phyloP scores from a whole-genome alignment of 2,888 invertebrate genomes.

The Chesias legatella region DNA sequence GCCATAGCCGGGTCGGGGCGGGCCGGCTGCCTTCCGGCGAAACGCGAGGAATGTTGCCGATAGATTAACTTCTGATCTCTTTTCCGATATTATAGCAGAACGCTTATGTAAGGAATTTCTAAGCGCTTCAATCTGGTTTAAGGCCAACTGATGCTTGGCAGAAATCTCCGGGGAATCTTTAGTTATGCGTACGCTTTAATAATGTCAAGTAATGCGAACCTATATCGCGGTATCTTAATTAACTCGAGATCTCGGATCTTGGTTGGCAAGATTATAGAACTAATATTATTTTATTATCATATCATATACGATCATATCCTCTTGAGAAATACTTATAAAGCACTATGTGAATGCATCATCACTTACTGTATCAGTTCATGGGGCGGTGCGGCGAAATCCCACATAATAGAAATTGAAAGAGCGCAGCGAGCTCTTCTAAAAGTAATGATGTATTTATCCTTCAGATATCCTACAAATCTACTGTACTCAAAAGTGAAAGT shows the following conservation, averaged over 20 bases:
- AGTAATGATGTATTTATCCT: too few species aligned
- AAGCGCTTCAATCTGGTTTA: slow-evolving; percentile 74
- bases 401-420: too few species aligned
- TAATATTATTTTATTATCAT: too few species aligned
- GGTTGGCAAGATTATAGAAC: too few species aligned
- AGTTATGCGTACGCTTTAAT: slow-evolving; percentile 27
- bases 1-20: slow-evolving; percentile 47
- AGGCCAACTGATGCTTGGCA: slow-evolving; percentile 60
- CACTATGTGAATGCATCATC: too few species aligned
- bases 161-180: slow-evolving; percentile 42
- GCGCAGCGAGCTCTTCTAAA: too few species aligned
- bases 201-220: slow-evolving; percentile 22
- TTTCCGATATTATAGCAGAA: slow-evolving; percentile 77
- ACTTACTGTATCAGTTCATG: too few species aligned
- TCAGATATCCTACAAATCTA: too few species aligned
- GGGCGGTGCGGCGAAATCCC: too few species aligned
- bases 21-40: slow-evolving; percentile 73
- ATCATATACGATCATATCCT: too few species aligned
- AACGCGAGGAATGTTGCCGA: slow-evolving; percentile 79
- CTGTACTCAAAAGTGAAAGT: too few species aligned
- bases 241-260: background rate
- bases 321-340: too few species aligned
- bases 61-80: slow-evolving; percentile 81
- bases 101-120: slow-evolving; percentile 76
- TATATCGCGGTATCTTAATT: slow-evolving; percentile 17